Evolutionary conservation across 2,888 invertebrate species (phyloP), one percentile per base, ranked within the genome.

Genomic region (Lysandra coridon): DNA sequence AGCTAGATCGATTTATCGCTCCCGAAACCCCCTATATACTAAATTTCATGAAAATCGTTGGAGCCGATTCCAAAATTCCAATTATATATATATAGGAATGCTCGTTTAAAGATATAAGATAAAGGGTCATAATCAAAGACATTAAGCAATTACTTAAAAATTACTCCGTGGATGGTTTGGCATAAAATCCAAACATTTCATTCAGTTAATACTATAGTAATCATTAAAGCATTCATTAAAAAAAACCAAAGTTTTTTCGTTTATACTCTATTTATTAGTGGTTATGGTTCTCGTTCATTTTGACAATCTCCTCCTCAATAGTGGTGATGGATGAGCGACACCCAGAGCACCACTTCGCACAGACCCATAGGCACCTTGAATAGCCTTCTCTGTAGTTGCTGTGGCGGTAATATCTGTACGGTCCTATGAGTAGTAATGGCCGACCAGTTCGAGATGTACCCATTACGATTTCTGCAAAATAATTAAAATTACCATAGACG

Each of bases 311-410:
- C 2, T 64, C 30, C 30, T 10, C 30, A 49, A 64, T 30, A 49
- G n/a, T 69, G 44, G 37, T 10, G 14, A 69, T 30, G 40, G 44
- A 44, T 64, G 30, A 33, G 5, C 82, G 81, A 79, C 87, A 87
- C 1, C 84, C 82, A 2, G 79, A 60, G n/a, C 81, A 82, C 83
- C 83, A 83, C 69, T 83, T 84, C 33, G 80, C 82, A 78, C 87
- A 88, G 2, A 86, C 87, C 91, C 90, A 92, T 2, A 86, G 83
- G 79, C 83, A 82, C 62, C 80, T 83, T 0, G 84, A 84, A 75
- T 84, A 85, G 0, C 82, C 77, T 6, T 89, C 88, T 33, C 79
- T 85, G 79, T 87, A 86, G 74, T 87, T 85, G 80, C 85, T 86
- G 37, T 86, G 77, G 49, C 57, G 23, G 33, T 77, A 33, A 14